Base-by-base conservation (phyloP, 2,797 vertebrate genomes). In the Sylvia borin region DNA sequence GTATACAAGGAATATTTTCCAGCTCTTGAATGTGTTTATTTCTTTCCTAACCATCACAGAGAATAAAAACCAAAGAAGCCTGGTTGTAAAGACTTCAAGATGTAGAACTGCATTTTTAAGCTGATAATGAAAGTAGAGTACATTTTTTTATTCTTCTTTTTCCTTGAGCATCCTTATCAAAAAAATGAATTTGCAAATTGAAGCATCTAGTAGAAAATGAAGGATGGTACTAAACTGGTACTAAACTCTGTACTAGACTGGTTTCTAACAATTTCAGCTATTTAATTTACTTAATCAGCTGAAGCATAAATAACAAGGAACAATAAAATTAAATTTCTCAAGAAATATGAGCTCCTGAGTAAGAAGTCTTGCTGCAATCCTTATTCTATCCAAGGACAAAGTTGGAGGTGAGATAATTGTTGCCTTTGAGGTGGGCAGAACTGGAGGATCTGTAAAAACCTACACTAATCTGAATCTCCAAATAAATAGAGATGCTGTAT, bases 11-110 rank as follows among this genome's bases (percentile, higher is more conserved):
- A 86, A 82, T 79, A 51, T 71, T 91, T 71, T 54, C 76, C 29
- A 81, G 61, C 66, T 92, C 80, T 77, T 90, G 80, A 90, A 90
- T 13, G 5, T 88, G 29, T 81, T 43, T 62, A 25, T 85, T 90
- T 85, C 95, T 83, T 87, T 91, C 72, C 68, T 96, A 83, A 77
- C 13, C 4, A 79, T 95, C 72, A 73, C 36, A 91, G 93, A 89
- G 38, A 84, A 94, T 80, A 93, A 77, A 93, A 85, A 71, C 34
- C 16, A 78, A 87, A 81, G 65, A 60, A 75, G 20, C 40, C 26
- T 53, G 16, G 65, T 90, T 73, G 38, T 83, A 85, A 94, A 85
- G 13, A 12, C 53, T 67, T 70, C 42, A 73, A 61, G 60, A 79
- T 45, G 68, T n/a, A 89, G 54, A 92, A 31, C 29, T 61, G 43